Base-by-base conservation (phyloP, 1,140 invertebrate genomes). In the Orussus abietinus region DNA sequence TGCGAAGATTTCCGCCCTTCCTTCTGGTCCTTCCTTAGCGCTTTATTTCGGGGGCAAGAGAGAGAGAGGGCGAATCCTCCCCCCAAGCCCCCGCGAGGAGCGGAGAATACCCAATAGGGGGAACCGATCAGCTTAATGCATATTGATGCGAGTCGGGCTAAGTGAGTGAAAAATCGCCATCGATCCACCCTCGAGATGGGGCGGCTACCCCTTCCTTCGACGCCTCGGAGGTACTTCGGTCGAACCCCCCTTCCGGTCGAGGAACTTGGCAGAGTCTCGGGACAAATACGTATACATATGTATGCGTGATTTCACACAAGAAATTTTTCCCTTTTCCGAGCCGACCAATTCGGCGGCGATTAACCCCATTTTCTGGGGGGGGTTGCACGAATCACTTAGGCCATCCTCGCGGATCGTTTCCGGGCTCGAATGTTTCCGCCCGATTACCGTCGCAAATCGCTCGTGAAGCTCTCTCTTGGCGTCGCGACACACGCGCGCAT, bases 81-180 rank as follows among this genome's bases (percentile, higher is more conserved):
- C 42, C 38, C 56, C 38, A 52, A 48, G 20, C 53, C 51, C 49
- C 28, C 36, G 38, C 37, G 42, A 57, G 48, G 43, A 55, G n/a
- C n/a, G 57, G 45, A 57, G 55, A 60, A 63, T n/a, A n/a, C 45
- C 51, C 63, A 62, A 68, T 58, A 66, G 60, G 61, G 62, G 63
- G 62, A 66, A 63, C 59, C 66, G 68, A 72, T 72, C 59, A 62
- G 59, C 68, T 72, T 72, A 72, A 72, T 72, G 69, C 66, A 72
- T 71, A 72, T 72, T 72, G 69, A 72, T 72, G 69, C 53, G 61
- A 57, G 43, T 59, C 51, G 47, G 60, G 49, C 59, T 72, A 72
- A 72, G 66, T 72, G 66, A 72, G 68, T 72, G 68, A 72, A 71
- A 71, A 72, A 72, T 72, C 68, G 65, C 66, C 66, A 72, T 69